A percentile compares a stretch with the other conserved stretches of the same genome.
Conservation (phyloP, 1,140 invertebrate species). For the Drosophila arizonae region DNA sequence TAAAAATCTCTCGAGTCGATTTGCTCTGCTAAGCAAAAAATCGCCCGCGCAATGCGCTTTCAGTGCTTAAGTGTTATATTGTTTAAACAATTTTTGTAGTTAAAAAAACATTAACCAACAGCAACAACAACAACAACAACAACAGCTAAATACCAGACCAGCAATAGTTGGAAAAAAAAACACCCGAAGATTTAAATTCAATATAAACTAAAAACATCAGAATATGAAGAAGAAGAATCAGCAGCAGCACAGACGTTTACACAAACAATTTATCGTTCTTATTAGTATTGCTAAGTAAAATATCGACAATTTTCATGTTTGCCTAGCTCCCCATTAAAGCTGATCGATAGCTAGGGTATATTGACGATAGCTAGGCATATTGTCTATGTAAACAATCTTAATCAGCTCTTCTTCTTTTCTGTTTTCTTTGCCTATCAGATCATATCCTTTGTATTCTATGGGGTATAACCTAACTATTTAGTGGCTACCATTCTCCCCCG, state of each 20-base stretch:
- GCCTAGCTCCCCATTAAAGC: background rate
- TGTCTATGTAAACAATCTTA: too few species aligned
- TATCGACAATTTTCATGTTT: constrained; percentile 45
- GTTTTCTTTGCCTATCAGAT: too few species aligned
- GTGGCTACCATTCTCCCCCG: too few species aligned
- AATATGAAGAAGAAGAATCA: constrained; percentile 9
- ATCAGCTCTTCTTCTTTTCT: too few species aligned
- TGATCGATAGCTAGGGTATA: background rate
- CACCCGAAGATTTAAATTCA: constrained; percentile 6
- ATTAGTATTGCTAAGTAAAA: constrained; percentile 74
- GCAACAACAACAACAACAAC: background rate
- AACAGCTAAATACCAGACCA: constrained; percentile 26
- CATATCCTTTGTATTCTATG: too few species aligned
- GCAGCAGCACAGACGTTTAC: constrained; percentile 7
- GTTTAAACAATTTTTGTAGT: constrained; percentile 54
- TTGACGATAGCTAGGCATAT: too few species aligned
- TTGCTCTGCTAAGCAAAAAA: constrained; percentile 24
- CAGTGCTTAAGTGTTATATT: constrained; percentile 36
- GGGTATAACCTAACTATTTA: too few species aligned
- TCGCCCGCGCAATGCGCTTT: constrained; percentile 39
- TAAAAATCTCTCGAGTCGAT: constrained; percentile 29
- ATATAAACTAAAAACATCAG: constrained; percentile 1
- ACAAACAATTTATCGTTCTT: constrained; percentile 61
- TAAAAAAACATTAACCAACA: constrained; percentile 43
- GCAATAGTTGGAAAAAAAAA: constrained; percentile 18